A percentile compares a stretch with the other conserved stretches of the same genome.
Conservation (phyloP, 2,797 vertebrate species). For the Leuciscus waleckii region DNA sequence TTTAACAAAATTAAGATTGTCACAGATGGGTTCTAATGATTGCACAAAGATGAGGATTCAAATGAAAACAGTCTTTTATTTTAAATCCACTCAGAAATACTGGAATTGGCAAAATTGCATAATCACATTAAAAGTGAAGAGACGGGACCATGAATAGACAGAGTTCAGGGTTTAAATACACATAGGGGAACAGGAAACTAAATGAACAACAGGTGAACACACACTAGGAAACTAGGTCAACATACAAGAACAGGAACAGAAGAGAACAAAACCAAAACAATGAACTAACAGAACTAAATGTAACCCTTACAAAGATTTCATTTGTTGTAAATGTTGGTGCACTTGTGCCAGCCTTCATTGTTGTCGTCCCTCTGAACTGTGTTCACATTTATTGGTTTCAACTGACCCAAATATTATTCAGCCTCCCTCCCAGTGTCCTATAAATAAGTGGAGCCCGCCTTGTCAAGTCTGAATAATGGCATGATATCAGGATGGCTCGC, state of each 20-base stretch:
- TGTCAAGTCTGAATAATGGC: constrained; percentile 36
- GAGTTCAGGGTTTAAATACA: background rate
- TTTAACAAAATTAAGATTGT: background rate
- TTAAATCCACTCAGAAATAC: background rate
- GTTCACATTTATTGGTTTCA: constrained; percentile 29
- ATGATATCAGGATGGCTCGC: constrained; percentile 16
- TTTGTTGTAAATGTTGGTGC: background rate
- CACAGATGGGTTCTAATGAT: background rate
- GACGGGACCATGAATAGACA: background rate
- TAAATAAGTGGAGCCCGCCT: constrained; percentile 29
- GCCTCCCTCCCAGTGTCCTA: background rate
- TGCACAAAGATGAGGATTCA: background rate
- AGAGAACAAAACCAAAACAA: no score
- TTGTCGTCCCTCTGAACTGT: constrained; percentile 36
- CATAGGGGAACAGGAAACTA: background rate
- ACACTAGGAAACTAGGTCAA: no score
- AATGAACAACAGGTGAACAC: background rate
- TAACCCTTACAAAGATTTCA: background rate
- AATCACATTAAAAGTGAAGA: background rate
- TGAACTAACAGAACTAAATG: background rate
- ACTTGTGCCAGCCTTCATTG: background rate
- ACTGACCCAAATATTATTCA: constrained; percentile 46
- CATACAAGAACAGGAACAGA: no score
- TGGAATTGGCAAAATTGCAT: background rate
- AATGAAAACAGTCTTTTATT: background rate